These are phyloP conservation scores for Cephonodes hylas DNA, from an alignment of 2,888 invertebrate species.

Conservation along the genomic window DNA sequence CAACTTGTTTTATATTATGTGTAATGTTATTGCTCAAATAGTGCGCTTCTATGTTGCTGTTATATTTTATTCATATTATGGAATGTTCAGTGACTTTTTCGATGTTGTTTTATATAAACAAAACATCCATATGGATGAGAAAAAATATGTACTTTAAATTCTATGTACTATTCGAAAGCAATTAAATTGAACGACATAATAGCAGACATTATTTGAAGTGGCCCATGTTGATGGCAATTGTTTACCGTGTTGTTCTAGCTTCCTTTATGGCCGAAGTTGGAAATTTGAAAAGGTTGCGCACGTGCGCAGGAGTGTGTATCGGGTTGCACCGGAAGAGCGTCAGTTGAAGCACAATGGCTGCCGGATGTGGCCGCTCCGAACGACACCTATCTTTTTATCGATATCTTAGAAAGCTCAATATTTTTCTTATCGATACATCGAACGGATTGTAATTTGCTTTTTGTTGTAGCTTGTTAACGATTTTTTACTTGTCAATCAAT, in stretches of 20 bases:
- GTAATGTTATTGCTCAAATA: neutral
- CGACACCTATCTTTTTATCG: constrained; percentile 80
- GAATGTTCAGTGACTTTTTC: too few species aligned
- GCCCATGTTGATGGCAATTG: constrained; percentile 1
- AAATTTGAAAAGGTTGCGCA: constrained; percentile 77
- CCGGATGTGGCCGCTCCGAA: constrained; percentile 79
- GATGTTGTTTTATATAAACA: too few species aligned
- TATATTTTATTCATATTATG: too few species aligned
- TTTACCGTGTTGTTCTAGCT: constrained; percentile 14
- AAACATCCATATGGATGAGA: too few species aligned
- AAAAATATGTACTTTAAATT: too few species aligned
- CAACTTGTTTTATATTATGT: neutral
- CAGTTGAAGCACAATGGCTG: constrained; percentile 73
- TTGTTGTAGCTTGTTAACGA: neutral
- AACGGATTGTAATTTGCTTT: constrained; percentile 48
- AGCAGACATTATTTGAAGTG: neutral
- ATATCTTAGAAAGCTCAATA: constrained; percentile 77
- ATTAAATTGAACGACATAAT: neutral
- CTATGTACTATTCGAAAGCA: too few species aligned
- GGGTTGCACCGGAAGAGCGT: constrained; percentile 77
- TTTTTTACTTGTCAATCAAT: neutral
- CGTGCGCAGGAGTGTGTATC: constrained; percentile 81
- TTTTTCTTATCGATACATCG: constrained; percentile 71
- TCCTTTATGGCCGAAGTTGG: constrained; percentile 62
- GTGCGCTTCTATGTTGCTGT: too few species aligned